Evolutionary conservation across 2,888 invertebrate genomes (phyloP), one percentile per base, ranked within the genome.

Genomic region (Boloria selene): DNA sequence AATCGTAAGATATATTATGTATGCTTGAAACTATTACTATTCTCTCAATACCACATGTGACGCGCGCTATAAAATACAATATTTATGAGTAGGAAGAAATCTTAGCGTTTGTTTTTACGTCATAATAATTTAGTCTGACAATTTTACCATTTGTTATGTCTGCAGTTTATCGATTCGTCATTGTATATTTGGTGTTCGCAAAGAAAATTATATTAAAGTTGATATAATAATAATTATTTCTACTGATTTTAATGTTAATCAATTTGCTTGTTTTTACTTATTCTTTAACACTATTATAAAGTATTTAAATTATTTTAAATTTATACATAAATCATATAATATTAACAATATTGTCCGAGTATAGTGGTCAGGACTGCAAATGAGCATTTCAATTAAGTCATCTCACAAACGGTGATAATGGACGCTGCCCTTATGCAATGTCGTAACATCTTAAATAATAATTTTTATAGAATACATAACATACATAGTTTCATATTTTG

Each of bases 361-460:
- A 5, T 2, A 38, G 10, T 10, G 10, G 22, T 22, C 1, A 22
- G 22, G 22, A 22, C 22, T 22, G n/a, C 13, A 51, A 52, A 64
- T 14, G n/a, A 64, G 47, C 47, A 13, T 45, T 59, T 64, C 31
- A 53, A 59, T 64, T 47, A 59, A 59, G 16, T 52, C 50, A 53
- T 52, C 38, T 53, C 10, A 22, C 64, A 64, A 64, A 53, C 52
- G 14, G 50, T 47, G 13, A 13, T 53, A 38, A 59, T 45, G 52
- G 58, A 58, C 45, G 42, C 47, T 55, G 45, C n/a, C 17, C 49
- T 50, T 50, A 50, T 7, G 18, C 49, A 49, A 50, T 59, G 7
- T 59, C 14, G 47, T 59, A 47, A 51, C 51, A 51, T 4, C 10
- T 22, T n/a, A 51, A 50, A 5, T 38, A n/a, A 7, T 17, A 3